Evolutionary conservation across 1,140 invertebrate genomes (phyloP).

Genomic region (Eumaeus atala): DNA sequence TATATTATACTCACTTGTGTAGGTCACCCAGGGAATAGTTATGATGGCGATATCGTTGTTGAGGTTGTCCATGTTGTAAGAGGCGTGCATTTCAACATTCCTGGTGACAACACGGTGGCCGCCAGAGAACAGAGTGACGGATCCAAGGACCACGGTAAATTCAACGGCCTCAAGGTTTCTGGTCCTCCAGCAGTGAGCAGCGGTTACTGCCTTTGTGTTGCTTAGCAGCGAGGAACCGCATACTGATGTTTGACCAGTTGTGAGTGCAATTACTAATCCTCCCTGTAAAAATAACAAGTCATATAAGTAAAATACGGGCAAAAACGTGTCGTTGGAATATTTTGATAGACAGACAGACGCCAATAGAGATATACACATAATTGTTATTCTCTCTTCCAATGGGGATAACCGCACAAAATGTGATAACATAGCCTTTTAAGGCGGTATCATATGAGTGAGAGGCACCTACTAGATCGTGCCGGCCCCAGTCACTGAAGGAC

Average conservation of each 20-base stretch:
- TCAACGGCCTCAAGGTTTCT: neutral
- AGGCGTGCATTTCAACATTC: constrained; percentile 18
- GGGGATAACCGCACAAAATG: too few species aligned
- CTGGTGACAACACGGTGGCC: constrained; percentile 18
- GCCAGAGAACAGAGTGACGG: constrained; percentile 18
- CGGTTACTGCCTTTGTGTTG: too few species aligned
- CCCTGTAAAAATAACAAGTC: constrained; percentile 16
- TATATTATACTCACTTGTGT: constrained; percentile 18
- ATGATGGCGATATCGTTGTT: constrained; percentile 27
- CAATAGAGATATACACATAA: too few species aligned
- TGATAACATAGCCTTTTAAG: too few species aligned
- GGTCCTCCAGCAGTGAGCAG: constrained; percentile 15
- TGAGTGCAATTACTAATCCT: constrained; percentile 16
- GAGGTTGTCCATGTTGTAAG: constrained; percentile 18
- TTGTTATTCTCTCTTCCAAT: too few species aligned
- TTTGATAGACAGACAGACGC: too few species aligned
- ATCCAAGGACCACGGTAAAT: constrained; percentile 15
- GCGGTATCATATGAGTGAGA: too few species aligned
- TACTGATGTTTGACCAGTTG: constrained; percentile 3
- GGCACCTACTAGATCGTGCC: too few species aligned
- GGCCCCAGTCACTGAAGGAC: too few species aligned
- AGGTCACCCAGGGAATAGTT: constrained; percentile 6
- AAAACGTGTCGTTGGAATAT: too few species aligned
- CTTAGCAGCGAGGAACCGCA: too few species aligned
- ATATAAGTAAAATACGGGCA: too few species aligned